A percentile compares a stretch with the other conserved stretches of the same genome.
Conservation (phyloP, 2,888 invertebrate genomes). For the Uropetala carovei region DNA sequence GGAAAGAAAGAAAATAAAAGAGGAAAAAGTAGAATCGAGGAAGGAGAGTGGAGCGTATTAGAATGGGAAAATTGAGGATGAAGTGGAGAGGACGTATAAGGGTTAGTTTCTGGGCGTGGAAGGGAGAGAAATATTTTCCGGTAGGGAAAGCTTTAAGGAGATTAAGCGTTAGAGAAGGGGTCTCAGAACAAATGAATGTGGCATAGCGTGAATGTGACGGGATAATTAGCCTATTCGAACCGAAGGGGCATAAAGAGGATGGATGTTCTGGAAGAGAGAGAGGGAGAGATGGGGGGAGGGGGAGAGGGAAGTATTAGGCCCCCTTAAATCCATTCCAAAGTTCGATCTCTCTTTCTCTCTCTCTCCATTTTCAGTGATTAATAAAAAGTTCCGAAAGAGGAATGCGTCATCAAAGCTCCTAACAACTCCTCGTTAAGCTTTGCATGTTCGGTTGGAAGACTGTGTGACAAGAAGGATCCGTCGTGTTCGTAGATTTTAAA, state of each 20-base stretch:
- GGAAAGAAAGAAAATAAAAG: neutral
- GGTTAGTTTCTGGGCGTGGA: neutral
- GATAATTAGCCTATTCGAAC: conserved; percentile 49
- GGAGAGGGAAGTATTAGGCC: neutral
- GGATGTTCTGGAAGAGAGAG: neutral
- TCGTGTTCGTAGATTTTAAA: no score
- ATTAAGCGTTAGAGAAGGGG: conserved; percentile 22
- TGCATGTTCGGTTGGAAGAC: no score
- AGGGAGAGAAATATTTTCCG: neutral
- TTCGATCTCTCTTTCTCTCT: neutral
- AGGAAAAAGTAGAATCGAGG: neutral
- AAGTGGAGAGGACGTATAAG: neutral
- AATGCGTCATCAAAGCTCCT: neutral
- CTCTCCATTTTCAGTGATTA: neutral
- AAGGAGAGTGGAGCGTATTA: neutral
- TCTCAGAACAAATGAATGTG: conserved; percentile 37
- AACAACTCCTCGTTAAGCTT: no score
- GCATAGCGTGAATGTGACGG: conserved; percentile 58
- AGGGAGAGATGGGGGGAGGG: neutral
- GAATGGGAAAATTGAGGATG: neutral
- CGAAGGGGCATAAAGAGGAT: conserved; percentile 16
- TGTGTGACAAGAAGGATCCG: no score
- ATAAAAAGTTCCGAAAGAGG: neutral
- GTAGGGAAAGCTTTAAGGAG: conserved; percentile 36
- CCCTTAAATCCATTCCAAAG: neutral